Conservation (phyloP, 2,113 vertebrate genomes). For the Ageneiosus marmoratus region DNA sequence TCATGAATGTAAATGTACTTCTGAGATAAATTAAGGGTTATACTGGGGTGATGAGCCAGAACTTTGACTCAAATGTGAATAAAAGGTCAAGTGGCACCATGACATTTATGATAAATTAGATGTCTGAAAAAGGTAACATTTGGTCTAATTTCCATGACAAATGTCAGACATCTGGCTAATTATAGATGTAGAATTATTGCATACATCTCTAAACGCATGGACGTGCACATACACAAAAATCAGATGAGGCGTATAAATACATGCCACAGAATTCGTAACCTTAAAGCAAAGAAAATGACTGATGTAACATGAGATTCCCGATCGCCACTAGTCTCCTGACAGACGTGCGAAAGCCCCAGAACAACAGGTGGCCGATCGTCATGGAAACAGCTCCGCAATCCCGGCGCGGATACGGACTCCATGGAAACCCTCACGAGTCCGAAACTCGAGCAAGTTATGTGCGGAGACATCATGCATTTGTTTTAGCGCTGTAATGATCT, state of each 20-base stretch:
- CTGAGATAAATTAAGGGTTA: neutral
- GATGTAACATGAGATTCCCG: slow-evolving; percentile 50
- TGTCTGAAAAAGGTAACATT: neutral
- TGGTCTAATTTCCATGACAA: neutral
- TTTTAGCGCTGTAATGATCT: neutral
- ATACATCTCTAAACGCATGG: neutral
- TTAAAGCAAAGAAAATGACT: slow-evolving; percentile 63
- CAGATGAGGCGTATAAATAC: neutral
- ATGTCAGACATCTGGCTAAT: neutral
- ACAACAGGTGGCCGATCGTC: slow-evolving; percentile 72
- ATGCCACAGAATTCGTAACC: neutral
- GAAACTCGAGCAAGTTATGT: slow-evolving; percentile 20
- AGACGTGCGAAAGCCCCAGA: slow-evolving; percentile 66
- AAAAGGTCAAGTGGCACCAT: neutral
- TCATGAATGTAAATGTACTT: neutral
- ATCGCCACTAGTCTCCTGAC: slow-evolving; percentile 60
- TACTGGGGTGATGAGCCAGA: neutral
- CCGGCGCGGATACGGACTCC: slow-evolving; percentile 61
- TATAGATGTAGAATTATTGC: neutral
- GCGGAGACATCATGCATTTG: slow-evolving; percentile 13
- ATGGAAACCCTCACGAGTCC: slow-evolving; percentile 57
- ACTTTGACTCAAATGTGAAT: neutral
- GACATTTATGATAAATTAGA: slow-evolving; percentile 10
- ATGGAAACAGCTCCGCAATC: slow-evolving; percentile 57
- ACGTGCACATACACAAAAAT: neutral